Evolutionary conservation across 2,797 vertebrate genomes (phyloP).

Genomic region (Salmo trutta): DNA sequence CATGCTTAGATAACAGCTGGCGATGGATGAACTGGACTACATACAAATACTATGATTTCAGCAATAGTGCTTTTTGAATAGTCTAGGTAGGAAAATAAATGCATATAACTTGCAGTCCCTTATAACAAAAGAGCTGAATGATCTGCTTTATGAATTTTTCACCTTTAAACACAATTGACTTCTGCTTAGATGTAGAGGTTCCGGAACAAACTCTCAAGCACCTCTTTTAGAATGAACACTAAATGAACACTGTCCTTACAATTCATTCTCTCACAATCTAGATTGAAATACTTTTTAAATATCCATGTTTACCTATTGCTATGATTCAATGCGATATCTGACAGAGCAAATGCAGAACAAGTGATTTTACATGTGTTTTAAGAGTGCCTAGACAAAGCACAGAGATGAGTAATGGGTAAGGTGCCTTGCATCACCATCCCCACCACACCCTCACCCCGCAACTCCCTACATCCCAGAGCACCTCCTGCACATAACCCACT

Average conservation of each 20-base stretch:
- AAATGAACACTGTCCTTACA: background rate
- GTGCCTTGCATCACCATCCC: background rate
- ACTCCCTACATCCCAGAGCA: background rate
- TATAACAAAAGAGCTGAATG: background rate
- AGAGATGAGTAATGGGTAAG: background rate
- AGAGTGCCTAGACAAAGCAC: background rate
- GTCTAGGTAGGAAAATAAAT: background rate
- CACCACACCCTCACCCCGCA: conserved; percentile 23
- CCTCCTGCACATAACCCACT: conserved; percentile 69
- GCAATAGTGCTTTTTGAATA: background rate
- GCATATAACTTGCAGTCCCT: background rate
- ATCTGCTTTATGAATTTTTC: background rate
- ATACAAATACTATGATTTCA: background rate
- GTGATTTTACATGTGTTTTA: background rate
- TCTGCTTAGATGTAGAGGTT: background rate
- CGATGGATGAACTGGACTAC: background rate
- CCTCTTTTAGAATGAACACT: background rate
- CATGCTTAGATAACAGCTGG: conserved; percentile 7
- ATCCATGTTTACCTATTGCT: background rate
- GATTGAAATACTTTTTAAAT: background rate
- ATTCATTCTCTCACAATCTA: background rate
- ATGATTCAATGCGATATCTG: background rate
- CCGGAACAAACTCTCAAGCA: background rate
- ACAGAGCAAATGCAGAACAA: background rate
- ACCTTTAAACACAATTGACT: background rate